Evolutionary conservation across 1,140 invertebrate species (phyloP).

Genomic region (Diorhabda sublineata): DNA sequence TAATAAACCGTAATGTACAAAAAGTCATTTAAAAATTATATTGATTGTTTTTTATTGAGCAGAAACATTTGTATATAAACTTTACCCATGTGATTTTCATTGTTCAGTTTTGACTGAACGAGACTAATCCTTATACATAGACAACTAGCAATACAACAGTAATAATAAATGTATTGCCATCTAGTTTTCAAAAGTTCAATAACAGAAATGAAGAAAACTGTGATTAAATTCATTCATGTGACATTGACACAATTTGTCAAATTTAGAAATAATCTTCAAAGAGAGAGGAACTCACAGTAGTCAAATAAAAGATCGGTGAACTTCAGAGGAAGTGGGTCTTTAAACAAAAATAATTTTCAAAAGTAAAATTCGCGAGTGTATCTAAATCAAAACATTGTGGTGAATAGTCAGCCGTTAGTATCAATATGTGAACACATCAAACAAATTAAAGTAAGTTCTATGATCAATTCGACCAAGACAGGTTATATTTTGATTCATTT

Average conservation of each 20-base stretch:
- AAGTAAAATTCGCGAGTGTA: no score
- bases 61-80: no score
- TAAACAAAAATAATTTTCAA: no score
- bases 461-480: background rate
- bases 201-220: no score
- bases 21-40: no score
- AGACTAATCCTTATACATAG: background rate
- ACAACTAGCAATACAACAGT: background rate
- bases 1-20: no score
- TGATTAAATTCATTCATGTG: background rate
- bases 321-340: no score
- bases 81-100: no score
- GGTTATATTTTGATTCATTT: conserved; percentile 26
- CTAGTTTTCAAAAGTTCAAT: background rate
- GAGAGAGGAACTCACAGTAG: background rate
- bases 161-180: background rate
- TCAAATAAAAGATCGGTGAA: background rate
- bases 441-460: background rate
- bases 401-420: background rate
- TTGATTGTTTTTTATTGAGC: no score
- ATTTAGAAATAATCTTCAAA: background rate
- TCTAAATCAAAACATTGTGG: no score
- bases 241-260: background rate
- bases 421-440: conserved; percentile 8
- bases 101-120: no score